Base-by-base conservation (phyloP, 2,888 invertebrate species). In the Dione juno region DNA sequence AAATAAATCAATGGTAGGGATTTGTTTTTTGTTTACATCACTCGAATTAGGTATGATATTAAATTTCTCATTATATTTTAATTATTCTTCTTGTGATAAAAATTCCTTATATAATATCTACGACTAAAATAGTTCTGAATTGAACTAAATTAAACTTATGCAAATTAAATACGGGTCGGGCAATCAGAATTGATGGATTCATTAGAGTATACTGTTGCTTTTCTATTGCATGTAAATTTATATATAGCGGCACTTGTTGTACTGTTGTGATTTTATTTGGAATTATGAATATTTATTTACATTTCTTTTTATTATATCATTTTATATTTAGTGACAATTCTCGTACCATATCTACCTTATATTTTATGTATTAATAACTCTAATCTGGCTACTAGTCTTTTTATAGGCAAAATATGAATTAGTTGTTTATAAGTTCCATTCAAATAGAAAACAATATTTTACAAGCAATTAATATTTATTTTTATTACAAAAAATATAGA, bases 151-250 rank as follows among this genome's bases (percentile, higher is more conserved):
- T 68, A 75, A 73, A 76, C 77, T 76, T 80, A 83, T 82, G 80
- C 76, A 79, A 81, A 82, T 80, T 72, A 73, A 70, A 74, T 78
- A 75, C 76, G 77, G 71, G 74, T 73, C 74, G 71, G 73, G 79
- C 80, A 80, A 82, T 83, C 79, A 82, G 79, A 73, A 77, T 67
- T 82, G 83, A 86, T 82, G 82, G 67, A 72, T 63, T 67, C 58
- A 53, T 57, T 13, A 57, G 37, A 57, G 16, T 37, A 40, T 77
- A 67, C 59, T 73, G 58, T 71, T 70, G 66, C 63, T 66, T 45
- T 64, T 59, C 64, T 59, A 37, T 66, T 19, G 48, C 43, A 35
- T 45, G 7, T 45, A n/a, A 21, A 61, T 43, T 2, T 28, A 28
- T 28, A 28, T 28, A 5, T 28, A 28, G 28, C 28, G 28, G 28